Evolutionary conservation across 2,888 invertebrate species (phyloP), one percentile per base, ranked within the genome.

Genomic region (Lamproptera curius): DNA sequence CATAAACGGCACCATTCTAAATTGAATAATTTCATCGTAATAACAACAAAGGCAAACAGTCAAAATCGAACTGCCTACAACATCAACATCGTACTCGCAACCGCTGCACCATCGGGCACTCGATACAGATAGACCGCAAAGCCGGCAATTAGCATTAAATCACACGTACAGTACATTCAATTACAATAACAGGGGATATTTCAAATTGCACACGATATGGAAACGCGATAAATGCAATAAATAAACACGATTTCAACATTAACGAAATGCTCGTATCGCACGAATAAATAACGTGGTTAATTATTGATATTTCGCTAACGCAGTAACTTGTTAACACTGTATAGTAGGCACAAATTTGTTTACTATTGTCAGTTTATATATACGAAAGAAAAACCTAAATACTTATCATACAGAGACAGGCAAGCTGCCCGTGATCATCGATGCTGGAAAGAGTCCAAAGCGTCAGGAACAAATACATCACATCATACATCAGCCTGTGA

Each of bases 71-170:
- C n/a, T n/a, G n/a, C n/a, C n/a, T n/a, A n/a, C n/a, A n/a, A n/a
- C n/a, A n/a, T n/a, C n/a, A n/a, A n/a, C n/a, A n/a, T n/a, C n/a
- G n/a, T n/a, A n/a, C 42, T 42, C 37, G 23, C 33, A 34, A 42
- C 37, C 42, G 34, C 17, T 16, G 31, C 0, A 17, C 16, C n/a
- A n/a, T n/a, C n/a, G n/a, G n/a, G n/a, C 13, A 33, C 14, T 26
- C 26, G 34, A 34, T 31, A 42, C 39, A 15, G 43, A 55, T 46
- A 51, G 52, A 53, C 53, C 55, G 50, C 53, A 55, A 35, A 40
- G 42, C 51, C 49, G 49, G 52, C 57, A 54, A 57, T 57, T 57
- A 57, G 46, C 52, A 52, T 45, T 57, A 54, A 55, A 55, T 57
- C 55, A 57, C 54, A 46, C 50, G 34, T 46, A 34, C 37, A 40